Evolutionary conservation across 2,888 invertebrate genomes (phyloP).

Genomic region (Tridacna gigas): DNA sequence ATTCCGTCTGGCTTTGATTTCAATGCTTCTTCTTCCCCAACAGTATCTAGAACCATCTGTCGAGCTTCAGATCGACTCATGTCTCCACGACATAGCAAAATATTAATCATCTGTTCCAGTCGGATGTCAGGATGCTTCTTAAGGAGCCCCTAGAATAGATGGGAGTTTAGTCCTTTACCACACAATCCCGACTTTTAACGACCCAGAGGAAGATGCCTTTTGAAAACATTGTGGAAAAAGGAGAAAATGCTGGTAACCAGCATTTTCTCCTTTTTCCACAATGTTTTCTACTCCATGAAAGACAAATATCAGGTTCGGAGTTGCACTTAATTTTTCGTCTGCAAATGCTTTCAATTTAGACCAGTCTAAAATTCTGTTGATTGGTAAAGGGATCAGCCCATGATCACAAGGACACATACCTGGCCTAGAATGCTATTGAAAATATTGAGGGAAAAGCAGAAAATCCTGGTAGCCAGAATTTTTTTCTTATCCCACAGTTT

Average conservation of each 20-base stretch:
- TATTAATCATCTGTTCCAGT: conserved; percentile 93
- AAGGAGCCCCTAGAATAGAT: conserved; percentile 78
- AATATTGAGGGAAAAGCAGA: neutral
- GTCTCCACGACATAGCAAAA: conserved; percentile 94
- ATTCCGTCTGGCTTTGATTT: conserved; percentile 74
- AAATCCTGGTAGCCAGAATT: neutral
- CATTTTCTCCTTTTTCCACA: neutral
- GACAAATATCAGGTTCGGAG: too few species aligned
- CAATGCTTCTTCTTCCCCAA: conserved; percentile 81
- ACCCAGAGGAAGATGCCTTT: neutral
- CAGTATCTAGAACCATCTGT: conserved; percentile 84
- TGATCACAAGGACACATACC: too few species aligned
- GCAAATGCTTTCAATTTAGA: too few species aligned
- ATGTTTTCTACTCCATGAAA: too few species aligned
- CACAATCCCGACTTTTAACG: too few species aligned
- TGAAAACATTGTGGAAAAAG: neutral
- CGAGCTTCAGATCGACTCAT: conserved; percentile 93
- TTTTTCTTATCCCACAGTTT: neutral
- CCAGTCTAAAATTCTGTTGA: too few species aligned
- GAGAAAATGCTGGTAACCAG: neutral
- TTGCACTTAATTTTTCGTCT: too few species aligned
- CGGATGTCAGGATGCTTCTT: conserved; percentile 91
- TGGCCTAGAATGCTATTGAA: too few species aligned
- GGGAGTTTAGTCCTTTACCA: too few species aligned
- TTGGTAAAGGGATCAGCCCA: too few species aligned